Percentiles rank a stretch among this genome's conserved stretches.
These are phyloP conservation scores for Selenia dentaria DNA, from an alignment of 2,888 invertebrate species.

Conservation along the genomic window DNA sequence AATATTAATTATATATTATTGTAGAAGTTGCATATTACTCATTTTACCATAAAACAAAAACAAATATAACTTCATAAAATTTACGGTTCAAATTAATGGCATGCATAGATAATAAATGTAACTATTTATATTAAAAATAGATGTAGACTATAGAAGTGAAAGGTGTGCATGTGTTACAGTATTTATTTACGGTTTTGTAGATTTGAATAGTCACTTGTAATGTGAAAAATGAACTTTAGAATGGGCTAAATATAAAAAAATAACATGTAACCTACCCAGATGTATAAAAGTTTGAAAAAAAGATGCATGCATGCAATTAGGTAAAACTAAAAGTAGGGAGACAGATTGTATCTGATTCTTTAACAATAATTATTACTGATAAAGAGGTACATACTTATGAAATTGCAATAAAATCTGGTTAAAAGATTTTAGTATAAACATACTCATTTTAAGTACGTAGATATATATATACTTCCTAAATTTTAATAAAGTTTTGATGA, in stretches of 20 bases:
- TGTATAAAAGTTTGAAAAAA: too few relatives aligned
- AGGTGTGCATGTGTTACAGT: constrained; percentile 15
- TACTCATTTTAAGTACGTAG: constrained; percentile 27
- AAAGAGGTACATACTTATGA: constrained; percentile 31
- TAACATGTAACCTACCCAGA: too few relatives aligned
- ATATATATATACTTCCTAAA: constrained; percentile 28
- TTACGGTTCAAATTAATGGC: background rate
- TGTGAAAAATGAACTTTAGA: background rate
- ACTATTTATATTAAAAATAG: background rate
- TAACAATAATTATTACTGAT: constrained; percentile 1
- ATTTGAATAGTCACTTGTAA: too few relatives aligned
- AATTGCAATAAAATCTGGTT: constrained; percentile 33
- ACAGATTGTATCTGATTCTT: constrained; percentile 8
- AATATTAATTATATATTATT: background rate
- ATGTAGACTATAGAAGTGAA: constrained; percentile 16
- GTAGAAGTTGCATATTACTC: background rate
- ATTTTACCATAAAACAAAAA: background rate
- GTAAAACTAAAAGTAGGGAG: background rate
- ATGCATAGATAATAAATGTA: background rate
- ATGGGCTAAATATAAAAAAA: too few relatives aligned
- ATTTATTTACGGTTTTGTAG: too few relatives aligned
- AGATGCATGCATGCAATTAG: constrained; percentile 3
- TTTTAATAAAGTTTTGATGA: constrained; percentile 37
- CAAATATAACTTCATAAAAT: background rate
- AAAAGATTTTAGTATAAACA: constrained; percentile 29